Percentiles rank a stretch among this genome's conserved stretches.
Conservation (phyloP, 2,113 vertebrate genomes). For the Centropus unirufus region DNA sequence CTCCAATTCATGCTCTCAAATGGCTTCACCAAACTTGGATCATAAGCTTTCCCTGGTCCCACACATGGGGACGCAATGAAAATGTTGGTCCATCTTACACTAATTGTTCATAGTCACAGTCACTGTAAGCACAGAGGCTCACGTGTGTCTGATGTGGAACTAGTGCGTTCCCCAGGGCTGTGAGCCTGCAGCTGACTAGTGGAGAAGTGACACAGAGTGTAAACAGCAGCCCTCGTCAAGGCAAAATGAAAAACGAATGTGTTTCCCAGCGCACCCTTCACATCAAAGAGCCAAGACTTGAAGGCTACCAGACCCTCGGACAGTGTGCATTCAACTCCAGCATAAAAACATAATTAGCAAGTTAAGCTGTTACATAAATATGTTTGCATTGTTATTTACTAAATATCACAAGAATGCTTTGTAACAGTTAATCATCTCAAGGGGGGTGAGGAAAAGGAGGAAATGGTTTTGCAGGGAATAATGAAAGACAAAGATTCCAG, state of each 20-base stretch:
- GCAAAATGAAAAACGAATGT: slow-evolving; percentile 1
- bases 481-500: slow-evolving; percentile 45
- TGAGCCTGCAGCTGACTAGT: neutral
- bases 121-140: neutral
- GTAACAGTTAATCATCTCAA: slow-evolving; percentile 70
- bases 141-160: accelerated
- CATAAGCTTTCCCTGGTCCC: neutral
- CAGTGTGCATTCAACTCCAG: neutral
- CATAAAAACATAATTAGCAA: slow-evolving; percentile 46
- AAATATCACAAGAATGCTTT: slow-evolving; percentile 56
- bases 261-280: neutral
- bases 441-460: slow-evolving; percentile 4
- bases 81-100: neutral
- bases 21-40: neutral
- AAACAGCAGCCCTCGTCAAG: neutral
- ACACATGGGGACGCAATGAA: accelerated
- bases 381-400: slow-evolving; percentile 67
- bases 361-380: slow-evolving; percentile 60
- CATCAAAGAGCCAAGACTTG: slow-evolving; percentile 48
- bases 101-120: neutral
- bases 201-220: neutral
- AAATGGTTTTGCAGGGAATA: slow-evolving; percentile 40
- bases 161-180: neutral
- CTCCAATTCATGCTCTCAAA: accelerated
- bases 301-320: slow-evolving; percentile 40